Evolutionary conservation across 2,797 vertebrate species (phyloP), one percentile per base, ranked within the genome.

Genomic region (Helostoma temminkii): DNA sequence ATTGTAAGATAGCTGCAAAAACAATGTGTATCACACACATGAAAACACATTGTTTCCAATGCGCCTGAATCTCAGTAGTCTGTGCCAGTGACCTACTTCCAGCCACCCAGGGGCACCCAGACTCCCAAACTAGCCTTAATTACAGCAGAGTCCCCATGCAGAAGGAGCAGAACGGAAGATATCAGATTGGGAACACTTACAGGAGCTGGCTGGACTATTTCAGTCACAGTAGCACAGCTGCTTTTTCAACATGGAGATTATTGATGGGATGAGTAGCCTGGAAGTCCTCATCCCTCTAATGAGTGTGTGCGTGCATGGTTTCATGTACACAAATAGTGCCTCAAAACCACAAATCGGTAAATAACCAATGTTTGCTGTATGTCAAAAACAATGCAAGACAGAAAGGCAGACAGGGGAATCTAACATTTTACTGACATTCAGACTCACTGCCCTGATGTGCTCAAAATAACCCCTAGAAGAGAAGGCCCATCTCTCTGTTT

Each of bases 31-130:
- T 71, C 25, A 61, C 57, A 83, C 78, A 83, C 78, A 78, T 49
- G 47, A 69, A 71, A 62, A 67, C 67, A 72, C 54, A 74, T 24
- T 5, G 26, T 66, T 77, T 84, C 71, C 47, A 71, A 60, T 81
- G 78, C n/a, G 73, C 78, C 68, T 56, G 66, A 63, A 67, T 82
- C 78, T 81, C 66, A 64, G 76, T 77, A 77, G 88, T 84, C 82
- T 90, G 90, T 90, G 89, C 91, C 90, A 91, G 87, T 93, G 91
- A 93, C 91, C 91, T 92, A 93, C 82, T 91, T 93, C 78, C 73
- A 85, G 66, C 62, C 78, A 85, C 87, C 88, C 80, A 83, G 91
- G 84, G 88, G 90, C 88, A 9, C 70, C 81, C 77, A 84, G 91
- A 74, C 85, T 89, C 80, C 88, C 81, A 86, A 90, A 90, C 90